Percentiles rank a stretch among this genome's conserved stretches.
phyloP scores from a whole-genome alignment of 1,140 invertebrate species.

The Drosophila teissieri region DNA sequence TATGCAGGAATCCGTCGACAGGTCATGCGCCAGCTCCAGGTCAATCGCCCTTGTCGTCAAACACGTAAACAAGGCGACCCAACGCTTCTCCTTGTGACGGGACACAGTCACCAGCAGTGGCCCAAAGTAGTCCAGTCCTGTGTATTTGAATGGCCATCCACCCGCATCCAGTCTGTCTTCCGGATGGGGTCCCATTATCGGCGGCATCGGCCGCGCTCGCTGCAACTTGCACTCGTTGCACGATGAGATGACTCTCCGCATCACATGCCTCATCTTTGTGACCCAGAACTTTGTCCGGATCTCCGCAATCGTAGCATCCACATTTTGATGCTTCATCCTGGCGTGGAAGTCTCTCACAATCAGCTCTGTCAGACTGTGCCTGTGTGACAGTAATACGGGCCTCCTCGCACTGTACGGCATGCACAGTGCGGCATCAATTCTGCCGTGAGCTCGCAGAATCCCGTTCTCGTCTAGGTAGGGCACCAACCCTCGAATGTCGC shows the following conservation, averaged over 20 bases:
- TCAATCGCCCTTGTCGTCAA: slow-evolving; percentile 16
- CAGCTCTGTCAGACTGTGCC: slow-evolving; percentile 1
- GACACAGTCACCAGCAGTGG: slow-evolving; percentile 5
- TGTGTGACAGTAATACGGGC: slow-evolving; percentile 7
- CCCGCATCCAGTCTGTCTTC: too few relatives aligned
- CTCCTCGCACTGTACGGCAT: slow-evolving; percentile 11
- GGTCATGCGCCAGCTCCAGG: slow-evolving; percentile 10
- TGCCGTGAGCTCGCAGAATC: slow-evolving; percentile 7
- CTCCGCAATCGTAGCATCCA: slow-evolving; percentile 26
- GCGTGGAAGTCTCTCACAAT: background rate
- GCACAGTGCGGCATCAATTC: slow-evolving; percentile 7
- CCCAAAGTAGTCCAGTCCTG: slow-evolving; percentile 2
- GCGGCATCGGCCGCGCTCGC: background rate
- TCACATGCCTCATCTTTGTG: background rate
- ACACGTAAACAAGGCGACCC: slow-evolving; percentile 15
- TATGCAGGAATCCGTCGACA: slow-evolving; percentile 15
- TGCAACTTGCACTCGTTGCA: slow-evolving; percentile 1
- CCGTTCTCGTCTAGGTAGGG: background rate
- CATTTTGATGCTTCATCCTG: slow-evolving; percentile 16
- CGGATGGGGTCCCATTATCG: too few relatives aligned
- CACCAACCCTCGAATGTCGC: slow-evolving; percentile 4
- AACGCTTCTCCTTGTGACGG: slow-evolving; percentile 16
- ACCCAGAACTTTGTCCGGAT: slow-evolving; percentile 15
- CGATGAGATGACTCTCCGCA: background rate
- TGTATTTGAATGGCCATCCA: too few relatives aligned